These are phyloP conservation scores for Calameuta filiformis DNA, from an alignment of 2,888 invertebrate species.

Conservation along the genomic window DNA sequence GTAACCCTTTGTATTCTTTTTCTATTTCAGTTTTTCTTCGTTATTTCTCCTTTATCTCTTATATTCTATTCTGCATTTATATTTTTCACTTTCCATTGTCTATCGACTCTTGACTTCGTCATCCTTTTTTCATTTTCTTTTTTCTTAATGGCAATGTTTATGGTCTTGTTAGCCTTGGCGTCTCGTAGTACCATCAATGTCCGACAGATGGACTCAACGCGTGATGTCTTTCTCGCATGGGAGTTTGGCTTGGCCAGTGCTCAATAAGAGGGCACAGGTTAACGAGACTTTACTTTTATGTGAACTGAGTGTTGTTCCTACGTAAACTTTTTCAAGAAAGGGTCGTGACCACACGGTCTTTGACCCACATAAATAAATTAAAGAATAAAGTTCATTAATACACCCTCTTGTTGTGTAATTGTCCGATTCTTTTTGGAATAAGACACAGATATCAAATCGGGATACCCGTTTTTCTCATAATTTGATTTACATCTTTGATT, in stretches of 20 bases:
- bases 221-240: conserved; percentile 25
- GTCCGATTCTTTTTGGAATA: not conserved
- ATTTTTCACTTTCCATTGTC: no score
- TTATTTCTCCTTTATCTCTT: no score
- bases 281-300: not conserved
- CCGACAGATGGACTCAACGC: not conserved
- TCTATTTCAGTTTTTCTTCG: no score
- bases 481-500: no score
- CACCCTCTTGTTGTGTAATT: not conserved
- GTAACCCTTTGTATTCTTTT: no score
- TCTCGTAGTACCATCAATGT: conserved; percentile 11
- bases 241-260: not conserved
- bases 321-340: conserved; percentile 58
- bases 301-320: conserved; percentile 49
- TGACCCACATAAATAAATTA: conserved; percentile 36
- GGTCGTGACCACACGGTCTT: conserved; percentile 49
- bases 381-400: not conserved
- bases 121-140: no score
- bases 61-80: no score
- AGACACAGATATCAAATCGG: conserved; percentile 16
- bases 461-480: no score
- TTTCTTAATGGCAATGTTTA: not conserved
- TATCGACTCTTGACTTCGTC: no score
- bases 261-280: no score
- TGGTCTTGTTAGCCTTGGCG: conserved; percentile 27